Evolutionary conservation across 2,888 invertebrate species (phyloP).

Genomic region (Agonum fuliginosum): DNA sequence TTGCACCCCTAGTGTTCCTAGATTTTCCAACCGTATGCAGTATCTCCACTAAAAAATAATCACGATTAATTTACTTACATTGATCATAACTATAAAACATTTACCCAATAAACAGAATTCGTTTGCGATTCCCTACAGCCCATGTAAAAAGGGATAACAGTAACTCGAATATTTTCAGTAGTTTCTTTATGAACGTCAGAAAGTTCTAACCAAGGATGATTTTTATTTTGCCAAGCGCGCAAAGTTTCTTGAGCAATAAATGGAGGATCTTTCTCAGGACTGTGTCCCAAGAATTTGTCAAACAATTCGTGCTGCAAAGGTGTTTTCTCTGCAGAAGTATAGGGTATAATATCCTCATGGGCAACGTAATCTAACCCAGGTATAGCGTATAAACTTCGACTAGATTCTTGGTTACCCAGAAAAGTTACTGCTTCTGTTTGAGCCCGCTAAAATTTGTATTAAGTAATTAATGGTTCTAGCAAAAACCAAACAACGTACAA

Average conservation of each 20-base stretch:
- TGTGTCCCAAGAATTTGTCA: slow-evolving; percentile 92
- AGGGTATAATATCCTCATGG: slow-evolving; percentile 98
- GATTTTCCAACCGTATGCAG: slow-evolving; percentile 96
- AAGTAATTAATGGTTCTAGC: too few species aligned
- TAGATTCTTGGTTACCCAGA: slow-evolving; percentile 96
- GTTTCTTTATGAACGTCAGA: slow-evolving; percentile 98
- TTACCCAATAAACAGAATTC: slow-evolving; percentile 93
- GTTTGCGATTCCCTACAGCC: slow-evolving; percentile 94
- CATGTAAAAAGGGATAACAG: slow-evolving; percentile 99
- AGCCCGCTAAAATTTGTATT: slow-evolving; percentile 82
- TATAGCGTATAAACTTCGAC: slow-evolving; percentile 95
- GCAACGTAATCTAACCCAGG: slow-evolving; percentile 98
- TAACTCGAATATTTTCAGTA: slow-evolving; percentile 95
- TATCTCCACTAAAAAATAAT: slow-evolving; percentile 89
- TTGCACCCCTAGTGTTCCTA: slow-evolving; percentile 92
- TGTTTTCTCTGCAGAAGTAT: slow-evolving; percentile 89
- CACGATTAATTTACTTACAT: background rate
- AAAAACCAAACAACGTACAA: too few species aligned
- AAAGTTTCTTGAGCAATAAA: slow-evolving; percentile 93
- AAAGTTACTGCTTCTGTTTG: slow-evolving; percentile 99
- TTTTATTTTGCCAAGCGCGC: slow-evolving; percentile 96
- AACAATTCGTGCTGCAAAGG: slow-evolving; percentile 97
- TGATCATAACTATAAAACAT: slow-evolving; percentile 61
- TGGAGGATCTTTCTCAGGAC: slow-evolving; percentile 89
- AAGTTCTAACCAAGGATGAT: slow-evolving; percentile 96